These are phyloP conservation scores for Aselliscus stoliczkanus DNA, from an alignment of 2,797 vertebrate genomes.

Conservation along the genomic window DNA sequence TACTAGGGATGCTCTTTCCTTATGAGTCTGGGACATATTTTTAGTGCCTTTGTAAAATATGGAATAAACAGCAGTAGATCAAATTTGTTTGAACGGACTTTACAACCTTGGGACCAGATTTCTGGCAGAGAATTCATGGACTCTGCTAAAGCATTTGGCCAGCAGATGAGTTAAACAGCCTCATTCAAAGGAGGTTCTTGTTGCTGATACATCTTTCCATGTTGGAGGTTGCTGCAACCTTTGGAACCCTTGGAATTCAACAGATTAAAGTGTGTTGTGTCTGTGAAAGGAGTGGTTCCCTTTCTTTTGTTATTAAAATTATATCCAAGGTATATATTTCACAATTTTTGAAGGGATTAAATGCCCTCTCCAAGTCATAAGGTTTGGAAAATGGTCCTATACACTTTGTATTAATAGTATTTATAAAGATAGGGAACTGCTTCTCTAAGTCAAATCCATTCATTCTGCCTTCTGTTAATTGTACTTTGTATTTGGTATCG, in stretches of 20 bases:
- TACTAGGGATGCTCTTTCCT: not conserved
- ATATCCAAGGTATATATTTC: not conserved
- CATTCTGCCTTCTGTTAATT: not conserved
- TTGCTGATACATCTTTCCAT: not conserved
- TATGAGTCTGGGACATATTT: not conserved
- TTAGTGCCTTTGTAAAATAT: not conserved
- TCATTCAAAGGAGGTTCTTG: not conserved
- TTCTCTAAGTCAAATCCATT: not conserved
- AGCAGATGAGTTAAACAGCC: not conserved
- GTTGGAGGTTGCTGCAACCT: not conserved
- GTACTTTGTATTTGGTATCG: not conserved
- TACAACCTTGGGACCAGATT: not conserved
- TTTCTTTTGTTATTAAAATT: slow-evolving; percentile 5
- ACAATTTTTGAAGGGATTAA: not conserved
- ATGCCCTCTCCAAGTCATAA: not conserved
- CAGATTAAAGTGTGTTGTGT: not conserved
- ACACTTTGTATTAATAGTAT: not conserved
- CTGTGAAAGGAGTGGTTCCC: not conserved
- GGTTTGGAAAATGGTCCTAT: not conserved
- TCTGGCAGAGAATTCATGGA: not conserved
- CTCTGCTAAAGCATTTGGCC: slow-evolving; percentile 44
- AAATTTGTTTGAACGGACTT: slow-evolving; percentile 1
- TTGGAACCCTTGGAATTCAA: not conserved
- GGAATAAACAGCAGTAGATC: not conserved
- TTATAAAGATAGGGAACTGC: not conserved